Conservation (phyloP, 2,888 invertebrate genomes). For the Eupelmus urozonus region DNA sequence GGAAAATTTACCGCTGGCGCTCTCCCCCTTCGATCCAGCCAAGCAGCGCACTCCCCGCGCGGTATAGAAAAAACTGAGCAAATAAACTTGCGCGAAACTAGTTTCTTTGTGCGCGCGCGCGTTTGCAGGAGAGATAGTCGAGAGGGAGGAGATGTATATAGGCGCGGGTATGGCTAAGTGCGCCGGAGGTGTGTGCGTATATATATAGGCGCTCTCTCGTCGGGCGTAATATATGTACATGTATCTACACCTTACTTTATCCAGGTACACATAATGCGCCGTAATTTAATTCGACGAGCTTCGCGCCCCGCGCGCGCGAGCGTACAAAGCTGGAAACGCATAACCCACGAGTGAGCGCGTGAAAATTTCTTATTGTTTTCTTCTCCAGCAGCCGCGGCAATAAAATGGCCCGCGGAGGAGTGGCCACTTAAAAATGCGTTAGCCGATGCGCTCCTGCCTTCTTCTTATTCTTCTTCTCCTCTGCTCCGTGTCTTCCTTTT, state of each 20-base stretch:
- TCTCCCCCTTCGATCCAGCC: not conserved
- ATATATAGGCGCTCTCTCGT: not conserved
- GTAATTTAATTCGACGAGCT: slow-evolving; percentile 53
- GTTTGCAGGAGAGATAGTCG: not conserved
- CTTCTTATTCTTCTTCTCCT: not conserved
- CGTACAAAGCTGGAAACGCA: not conserved
- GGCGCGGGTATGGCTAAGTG: not conserved
- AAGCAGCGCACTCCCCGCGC: not conserved
- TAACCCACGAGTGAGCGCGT: not conserved
- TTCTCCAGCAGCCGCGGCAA: not conserved
- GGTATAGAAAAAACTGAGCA: slow-evolving; percentile 31
- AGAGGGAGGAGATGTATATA: not conserved
- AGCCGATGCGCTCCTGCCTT: not conserved
- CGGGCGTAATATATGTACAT: slow-evolving; percentile 49
- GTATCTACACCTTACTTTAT: slow-evolving; percentile 53
- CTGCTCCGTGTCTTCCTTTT: not conserved
- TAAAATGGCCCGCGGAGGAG: slow-evolving; percentile 3
- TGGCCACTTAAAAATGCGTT: slow-evolving; percentile 32
- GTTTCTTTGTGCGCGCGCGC: slow-evolving; percentile 52
- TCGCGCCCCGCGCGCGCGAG: slow-evolving; percentile 1
- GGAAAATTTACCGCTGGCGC: slow-evolving; percentile 54
- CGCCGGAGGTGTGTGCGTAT: not conserved
- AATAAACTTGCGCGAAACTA: slow-evolving; percentile 55
- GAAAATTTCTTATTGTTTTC: slow-evolving; percentile 46
- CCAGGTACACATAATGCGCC: slow-evolving; percentile 50